These are phyloP conservation scores for Ditula angustiorana DNA, from an alignment of 2,888 invertebrate genomes.

Conservation along the genomic window DNA sequence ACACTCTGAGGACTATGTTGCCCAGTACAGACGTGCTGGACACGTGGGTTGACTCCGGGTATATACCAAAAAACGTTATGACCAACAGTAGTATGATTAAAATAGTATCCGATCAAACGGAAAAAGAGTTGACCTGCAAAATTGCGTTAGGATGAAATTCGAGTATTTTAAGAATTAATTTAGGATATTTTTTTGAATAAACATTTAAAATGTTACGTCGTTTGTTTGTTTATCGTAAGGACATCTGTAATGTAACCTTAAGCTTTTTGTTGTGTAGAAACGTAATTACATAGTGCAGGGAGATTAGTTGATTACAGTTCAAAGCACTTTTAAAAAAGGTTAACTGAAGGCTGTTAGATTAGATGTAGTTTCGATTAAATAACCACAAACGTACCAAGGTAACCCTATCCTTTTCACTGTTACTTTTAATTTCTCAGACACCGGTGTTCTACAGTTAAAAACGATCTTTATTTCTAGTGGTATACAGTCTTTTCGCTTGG, in stretches of 20 bases:
- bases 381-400: constrained; percentile 23
- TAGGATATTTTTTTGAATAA: constrained; percentile 50
- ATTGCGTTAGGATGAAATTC: constrained; percentile 58
- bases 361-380: constrained; percentile 30
- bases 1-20: constrained; percentile 74
- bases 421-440: constrained; percentile 30
- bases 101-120: constrained; percentile 73
- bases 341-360: constrained; percentile 24
- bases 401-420: constrained; percentile 35
- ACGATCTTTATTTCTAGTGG: background rate
- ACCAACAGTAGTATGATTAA: constrained; percentile 66
- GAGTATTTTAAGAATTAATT: constrained; percentile 44
- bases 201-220: constrained; percentile 44
- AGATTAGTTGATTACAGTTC: constrained; percentile 13
- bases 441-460: background rate
- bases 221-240: constrained; percentile 9
- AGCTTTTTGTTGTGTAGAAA: background rate
- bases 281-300: background rate
- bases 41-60: constrained; percentile 71
- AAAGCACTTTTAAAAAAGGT: constrained; percentile 11
- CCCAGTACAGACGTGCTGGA: constrained; percentile 77
- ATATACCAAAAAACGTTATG: constrained; percentile 68
- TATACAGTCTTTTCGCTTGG: background rate
- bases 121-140: constrained; percentile 73
- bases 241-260: background rate